Evolutionary conservation across 2,888 invertebrate genomes (phyloP), one percentile per base, ranked within the genome.

Genomic region (Clostera curtula): DNA sequence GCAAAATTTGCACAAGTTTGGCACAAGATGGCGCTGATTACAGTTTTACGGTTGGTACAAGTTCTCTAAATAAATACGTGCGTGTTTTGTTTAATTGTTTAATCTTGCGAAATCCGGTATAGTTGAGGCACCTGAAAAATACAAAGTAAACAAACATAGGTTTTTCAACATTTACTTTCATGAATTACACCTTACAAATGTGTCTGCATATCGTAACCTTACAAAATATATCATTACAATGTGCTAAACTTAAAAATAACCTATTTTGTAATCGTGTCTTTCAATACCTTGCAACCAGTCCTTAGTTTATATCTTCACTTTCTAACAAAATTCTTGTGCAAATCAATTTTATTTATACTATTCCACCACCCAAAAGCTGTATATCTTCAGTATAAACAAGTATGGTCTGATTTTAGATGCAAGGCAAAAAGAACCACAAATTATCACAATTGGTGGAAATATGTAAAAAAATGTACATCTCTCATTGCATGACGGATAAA

Each of bases 141-240:
- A 8, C n/a, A 31, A 21, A 28, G 15, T 26, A 21, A 22, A 17
- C 2, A 18, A 17, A 9, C 16, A 25, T 29, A 15, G 10, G 51
- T 62, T 75, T 80, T 77, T 72, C 59, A 73, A 82, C 77, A 77
- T 83, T 82, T 83, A 83, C 69, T 82, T 59, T 75, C 69, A 77
- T 79, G 80, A 82, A 80, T 76, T 75, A 83, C 76, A 73, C 69
- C 70, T 76, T 82, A 83, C 72, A 80, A 76, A 80, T 74, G 74
- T 76, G 74, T 79, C 64, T 64, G 77, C 76, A 76, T 82, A 76
- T 74, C 71, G 74, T 77, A 73, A 77, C 66, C 82, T 82, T 83
- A 82, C 60, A 79, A 73, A 76, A 58, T 66, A 73, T 67, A 73
- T 67, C 47, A 74, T 72, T 77, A 76, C 68, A 77, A 79, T 79